phyloP scores from a whole-genome alignment of 2,888 invertebrate species.

The Drosophila tripunctata region DNA sequence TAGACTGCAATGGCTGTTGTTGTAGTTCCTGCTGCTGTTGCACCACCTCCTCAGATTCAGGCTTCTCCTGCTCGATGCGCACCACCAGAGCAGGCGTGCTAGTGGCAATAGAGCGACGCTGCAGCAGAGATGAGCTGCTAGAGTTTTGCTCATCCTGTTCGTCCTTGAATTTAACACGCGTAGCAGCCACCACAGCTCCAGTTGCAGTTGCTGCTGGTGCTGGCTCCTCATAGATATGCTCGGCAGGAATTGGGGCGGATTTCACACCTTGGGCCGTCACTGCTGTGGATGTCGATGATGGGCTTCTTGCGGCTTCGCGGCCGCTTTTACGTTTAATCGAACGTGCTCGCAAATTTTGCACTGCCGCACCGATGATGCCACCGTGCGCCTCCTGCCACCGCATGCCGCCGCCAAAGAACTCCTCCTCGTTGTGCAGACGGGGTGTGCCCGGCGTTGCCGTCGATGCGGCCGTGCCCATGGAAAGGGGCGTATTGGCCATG shows the following conservation, averaged over 20 bases:
- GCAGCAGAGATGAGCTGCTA: constrained; percentile 16
- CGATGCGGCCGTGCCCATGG: constrained; percentile 32
- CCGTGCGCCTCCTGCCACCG: constrained; percentile 79
- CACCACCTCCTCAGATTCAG: not conserved
- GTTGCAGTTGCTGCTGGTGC: constrained; percentile 30
- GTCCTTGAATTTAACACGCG: constrained; percentile 59
- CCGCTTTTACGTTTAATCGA: constrained; percentile 69
- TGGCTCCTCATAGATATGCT: constrained; percentile 78
- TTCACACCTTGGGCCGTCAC: constrained; percentile 36
- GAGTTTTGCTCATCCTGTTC: constrained; percentile 28
- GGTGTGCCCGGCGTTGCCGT: constrained; percentile 59
- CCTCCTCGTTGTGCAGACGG: constrained; percentile 23
- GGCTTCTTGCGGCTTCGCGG: constrained; percentile 30
- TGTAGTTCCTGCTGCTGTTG: constrained; percentile 15
- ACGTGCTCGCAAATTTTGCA: constrained; percentile 79
- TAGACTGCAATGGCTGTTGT: constrained; percentile 17
- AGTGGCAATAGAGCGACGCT: constrained; percentile 80
- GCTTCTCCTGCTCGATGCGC: constrained; percentile 60
- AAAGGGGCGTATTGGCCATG: constrained; percentile 39
- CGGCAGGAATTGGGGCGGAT: constrained; percentile 26
- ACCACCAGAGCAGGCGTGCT: constrained; percentile 80
- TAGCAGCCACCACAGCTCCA: constrained; percentile 13
- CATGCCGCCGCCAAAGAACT: constrained; percentile 59
- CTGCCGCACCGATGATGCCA: constrained; percentile 80
- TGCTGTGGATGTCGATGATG: constrained; percentile 36